These are phyloP conservation scores for Anarsia innoxiella DNA, from an alignment of 2,888 invertebrate genomes.

Conservation along the genomic window DNA sequence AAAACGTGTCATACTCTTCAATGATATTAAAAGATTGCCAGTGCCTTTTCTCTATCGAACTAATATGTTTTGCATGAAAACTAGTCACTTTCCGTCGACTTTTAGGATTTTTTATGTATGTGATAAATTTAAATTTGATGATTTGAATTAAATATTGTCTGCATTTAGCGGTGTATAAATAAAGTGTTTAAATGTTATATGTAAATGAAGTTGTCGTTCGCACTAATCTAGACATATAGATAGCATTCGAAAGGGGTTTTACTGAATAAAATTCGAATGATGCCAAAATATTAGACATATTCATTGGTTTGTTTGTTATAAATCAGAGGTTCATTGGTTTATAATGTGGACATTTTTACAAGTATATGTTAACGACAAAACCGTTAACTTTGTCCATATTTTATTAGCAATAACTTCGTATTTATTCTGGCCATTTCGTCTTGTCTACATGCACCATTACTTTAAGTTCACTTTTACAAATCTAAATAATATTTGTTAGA, in stretches of 20 bases:
- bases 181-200: slow-evolving; percentile 24
- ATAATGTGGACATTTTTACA: not conserved
- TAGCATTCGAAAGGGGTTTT: too few relatives aligned
- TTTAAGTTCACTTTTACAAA: too few relatives aligned
- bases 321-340: slow-evolving; percentile 8
- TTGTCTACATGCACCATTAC: too few relatives aligned
- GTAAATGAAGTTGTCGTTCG: slow-evolving; percentile 29
- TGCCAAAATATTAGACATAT: slow-evolving; percentile 25
- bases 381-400: too few relatives aligned
- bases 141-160: slow-evolving; percentile 27
- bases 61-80: slow-evolving; percentile 20
- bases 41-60: slow-evolving; percentile 17
- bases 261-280: too few relatives aligned
- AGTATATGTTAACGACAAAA: too few relatives aligned
- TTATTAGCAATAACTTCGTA: too few relatives aligned
- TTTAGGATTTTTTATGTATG: slow-evolving; percentile 27
- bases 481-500: too few relatives aligned
- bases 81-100: slow-evolving; percentile 41
- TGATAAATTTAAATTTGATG: slow-evolving; percentile 32
- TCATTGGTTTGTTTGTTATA: slow-evolving; percentile 17
- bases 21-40: slow-evolving; percentile 28
- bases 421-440: too few relatives aligned
- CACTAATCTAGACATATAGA: slow-evolving; percentile 25
- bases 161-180: slow-evolving; percentile 35
- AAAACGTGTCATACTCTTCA: slow-evolving; percentile 38